phyloP scores from a whole-genome alignment of 1,140 invertebrate species.

The Camponotus pennsylvanicus region DNA sequence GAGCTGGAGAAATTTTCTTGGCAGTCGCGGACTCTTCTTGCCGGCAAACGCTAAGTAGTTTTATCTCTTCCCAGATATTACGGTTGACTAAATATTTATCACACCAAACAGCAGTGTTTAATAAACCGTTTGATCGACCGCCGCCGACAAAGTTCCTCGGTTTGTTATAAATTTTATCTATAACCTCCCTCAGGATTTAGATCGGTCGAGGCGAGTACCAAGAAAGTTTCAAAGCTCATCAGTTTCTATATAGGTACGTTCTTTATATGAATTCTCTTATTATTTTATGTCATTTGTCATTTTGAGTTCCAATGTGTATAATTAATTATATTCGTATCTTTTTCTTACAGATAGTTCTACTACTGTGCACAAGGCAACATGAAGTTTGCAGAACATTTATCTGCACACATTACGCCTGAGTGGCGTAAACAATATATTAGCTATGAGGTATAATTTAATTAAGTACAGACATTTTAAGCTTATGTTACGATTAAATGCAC shows the following conservation, averaged over 20 bases:
- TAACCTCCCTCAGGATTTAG: conserved; percentile 58
- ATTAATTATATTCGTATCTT: neutral
- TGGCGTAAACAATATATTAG: conserved; percentile 99
- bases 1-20: conserved; percentile 6
- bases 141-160: conserved; percentile 66
- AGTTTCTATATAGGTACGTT: neutral
- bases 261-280: neutral
- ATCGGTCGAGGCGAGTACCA: conserved; percentile 7
- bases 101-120: conserved; percentile 8
- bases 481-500: neutral
- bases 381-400: conserved; percentile 98
- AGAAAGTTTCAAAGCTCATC: neutral
- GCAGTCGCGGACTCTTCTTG: neutral
- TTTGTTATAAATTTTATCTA: conserved; percentile 42
- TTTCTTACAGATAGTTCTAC: conserved; percentile 40
- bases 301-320: neutral
- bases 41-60: conserved; percentile 12
- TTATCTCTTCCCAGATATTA: conserved; percentile 4
- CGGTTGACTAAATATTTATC: conserved; percentile 55
- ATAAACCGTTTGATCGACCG: conserved; percentile 62
- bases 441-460: conserved; percentile 93
- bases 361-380: conserved; percentile 87
- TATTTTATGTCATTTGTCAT: neutral
- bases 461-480: conserved; percentile 21
- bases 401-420: conserved; percentile 98